Conservation (phyloP, 1,140 invertebrate species). For the Vollenhovia emeryi region DNA sequence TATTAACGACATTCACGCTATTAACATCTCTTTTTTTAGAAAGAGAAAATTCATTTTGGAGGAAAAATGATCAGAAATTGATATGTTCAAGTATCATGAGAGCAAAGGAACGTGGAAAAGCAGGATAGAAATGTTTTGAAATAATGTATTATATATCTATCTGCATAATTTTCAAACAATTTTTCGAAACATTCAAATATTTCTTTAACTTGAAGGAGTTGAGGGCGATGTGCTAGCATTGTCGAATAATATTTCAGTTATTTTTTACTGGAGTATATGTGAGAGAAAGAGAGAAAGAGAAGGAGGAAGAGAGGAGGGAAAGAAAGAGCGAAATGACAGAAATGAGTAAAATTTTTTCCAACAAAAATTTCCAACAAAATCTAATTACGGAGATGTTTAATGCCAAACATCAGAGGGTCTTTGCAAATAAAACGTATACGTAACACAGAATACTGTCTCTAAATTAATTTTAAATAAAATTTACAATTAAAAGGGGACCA, state of each 20-base stretch:
- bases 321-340: neutral
- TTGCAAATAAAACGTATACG: neutral
- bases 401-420: neutral
- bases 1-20: too few species aligned
- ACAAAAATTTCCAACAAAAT: neutral
- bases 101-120: too few species aligned
- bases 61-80: too few species aligned
- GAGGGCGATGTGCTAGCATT: neutral
- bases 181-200: neutral
- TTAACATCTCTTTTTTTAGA: too few species aligned
- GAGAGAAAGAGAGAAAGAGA: neutral
- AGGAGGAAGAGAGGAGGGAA: neutral
- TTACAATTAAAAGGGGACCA: neutral
- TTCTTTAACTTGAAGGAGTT: neutral
- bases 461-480: conserved; percentile 14
- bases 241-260: neutral
- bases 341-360: neutral
- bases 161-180: neutral
- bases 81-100: too few species aligned
- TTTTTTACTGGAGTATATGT: neutral
- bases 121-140: neutral
- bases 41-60: too few species aligned
- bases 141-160: neutral
- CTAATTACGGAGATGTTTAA: conserved; percentile 11
- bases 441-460: neutral